These are phyloP conservation scores for Phalloptychus januarius DNA, from an alignment of 2,797 vertebrate genomes.

Conservation along the genomic window DNA sequence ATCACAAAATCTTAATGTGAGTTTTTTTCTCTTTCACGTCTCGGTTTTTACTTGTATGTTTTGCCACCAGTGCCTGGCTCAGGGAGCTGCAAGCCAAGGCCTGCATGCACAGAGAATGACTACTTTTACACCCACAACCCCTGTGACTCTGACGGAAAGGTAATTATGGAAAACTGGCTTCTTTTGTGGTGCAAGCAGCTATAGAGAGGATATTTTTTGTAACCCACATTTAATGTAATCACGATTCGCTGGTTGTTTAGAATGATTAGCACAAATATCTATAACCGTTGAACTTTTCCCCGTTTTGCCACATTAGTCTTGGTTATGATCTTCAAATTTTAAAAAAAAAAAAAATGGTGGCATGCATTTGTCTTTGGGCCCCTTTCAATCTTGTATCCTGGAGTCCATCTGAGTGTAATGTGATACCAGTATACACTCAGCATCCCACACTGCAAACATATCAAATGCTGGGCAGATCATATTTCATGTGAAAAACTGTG, in stretches of 20 bases:
- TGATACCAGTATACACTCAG: not conserved
- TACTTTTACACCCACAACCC: constrained; percentile 95
- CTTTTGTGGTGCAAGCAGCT: not conserved
- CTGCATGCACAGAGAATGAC: constrained; percentile 88
- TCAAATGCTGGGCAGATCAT: not conserved
- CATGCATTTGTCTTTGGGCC: not conserved
- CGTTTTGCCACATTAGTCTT: not conserved
- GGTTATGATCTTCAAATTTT: not conserved
- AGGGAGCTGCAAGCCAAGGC: constrained; percentile 84
- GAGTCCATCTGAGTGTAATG: not conserved
- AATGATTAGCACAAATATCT: not conserved
- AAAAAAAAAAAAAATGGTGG: not conserved
- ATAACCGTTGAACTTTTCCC: not conserved
- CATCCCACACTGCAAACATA: not conserved
- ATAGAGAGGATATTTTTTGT: not conserved
- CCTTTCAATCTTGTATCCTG: not conserved
- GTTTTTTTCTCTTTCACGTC: constrained; percentile 37
- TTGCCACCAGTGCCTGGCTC: constrained; percentile 84
- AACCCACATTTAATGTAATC: constrained; percentile 26
- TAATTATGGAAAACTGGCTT: constrained; percentile 55
- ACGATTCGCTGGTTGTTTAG: constrained; percentile 11
- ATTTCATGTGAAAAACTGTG: not conserved
- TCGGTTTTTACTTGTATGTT: constrained; percentile 25
- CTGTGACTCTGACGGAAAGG: constrained; percentile 88
- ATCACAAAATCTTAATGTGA: constrained; percentile 67